Evolutionary conservation across 1,140 invertebrate species (phyloP).

Genomic region (Pygmarrhopalites habei): DNA sequence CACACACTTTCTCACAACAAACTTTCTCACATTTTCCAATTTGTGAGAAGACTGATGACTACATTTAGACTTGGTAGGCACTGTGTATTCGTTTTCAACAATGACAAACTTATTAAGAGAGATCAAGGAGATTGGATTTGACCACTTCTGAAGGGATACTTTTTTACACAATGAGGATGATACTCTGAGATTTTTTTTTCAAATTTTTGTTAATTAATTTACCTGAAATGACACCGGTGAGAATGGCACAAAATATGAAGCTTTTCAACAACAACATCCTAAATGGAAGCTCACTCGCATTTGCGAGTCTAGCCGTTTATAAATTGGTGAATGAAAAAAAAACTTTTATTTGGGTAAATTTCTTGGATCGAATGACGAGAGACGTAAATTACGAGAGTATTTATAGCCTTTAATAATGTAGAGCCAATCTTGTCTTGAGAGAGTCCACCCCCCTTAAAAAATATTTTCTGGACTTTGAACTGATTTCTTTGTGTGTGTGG

Average conservation of each 20-base stretch:
- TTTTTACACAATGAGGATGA: background rate
- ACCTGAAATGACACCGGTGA: constrained; percentile 17
- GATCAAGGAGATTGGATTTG: background rate
- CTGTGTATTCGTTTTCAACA: background rate
- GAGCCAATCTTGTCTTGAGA: background rate
- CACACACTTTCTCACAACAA: too few species aligned
- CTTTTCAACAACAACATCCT: background rate
- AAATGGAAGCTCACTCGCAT: constrained; percentile 23
- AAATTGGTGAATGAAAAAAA: constrained; percentile 2
- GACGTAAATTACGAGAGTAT: background rate
- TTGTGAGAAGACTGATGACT: background rate
- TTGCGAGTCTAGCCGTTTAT: constrained; percentile 32
- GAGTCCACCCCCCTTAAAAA: background rate
- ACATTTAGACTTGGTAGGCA: constrained; percentile 1
- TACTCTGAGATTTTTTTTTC: background rate
- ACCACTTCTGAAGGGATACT: background rate
- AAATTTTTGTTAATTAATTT: constrained; percentile 1
- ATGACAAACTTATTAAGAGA: background rate
- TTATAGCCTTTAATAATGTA: constrained; percentile 6
- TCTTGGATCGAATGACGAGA: constrained; percentile 11
- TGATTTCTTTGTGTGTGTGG: too few species aligned
- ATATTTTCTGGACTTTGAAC: background rate
- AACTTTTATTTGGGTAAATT: background rate
- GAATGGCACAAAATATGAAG: constrained; percentile 1
- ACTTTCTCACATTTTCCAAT: too few species aligned